Evolutionary conservation across 2,888 invertebrate genomes (phyloP).

Genomic region (Eupsilia transversa): DNA sequence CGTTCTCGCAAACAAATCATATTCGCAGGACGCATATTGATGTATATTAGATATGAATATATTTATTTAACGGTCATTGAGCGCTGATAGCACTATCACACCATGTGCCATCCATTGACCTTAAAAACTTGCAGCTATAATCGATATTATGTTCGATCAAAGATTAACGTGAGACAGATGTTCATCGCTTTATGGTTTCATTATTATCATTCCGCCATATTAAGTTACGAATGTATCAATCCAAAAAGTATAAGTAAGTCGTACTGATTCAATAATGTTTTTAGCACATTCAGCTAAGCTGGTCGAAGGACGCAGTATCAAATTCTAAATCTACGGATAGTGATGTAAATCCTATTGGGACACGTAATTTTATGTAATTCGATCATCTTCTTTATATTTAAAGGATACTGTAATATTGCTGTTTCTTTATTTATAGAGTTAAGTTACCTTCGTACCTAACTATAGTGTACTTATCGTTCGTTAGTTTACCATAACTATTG

Average conservation of each 20-base stretch:
- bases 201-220: neutral
- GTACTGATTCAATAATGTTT: neutral
- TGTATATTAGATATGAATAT: slow-evolving; percentile 24
- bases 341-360: slow-evolving; percentile 28
- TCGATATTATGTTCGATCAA: slow-evolving; percentile 39
- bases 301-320: slow-evolving; percentile 14
- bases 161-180: slow-evolving; percentile 14
- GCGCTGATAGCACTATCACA: slow-evolving; percentile 49
- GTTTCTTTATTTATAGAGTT: neutral
- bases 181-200: slow-evolving; percentile 5
- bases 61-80: slow-evolving; percentile 29
- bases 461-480: neutral
- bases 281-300: neutral
- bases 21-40: slow-evolving; percentile 31
- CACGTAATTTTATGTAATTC: slow-evolving; percentile 16
- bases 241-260: neutral
- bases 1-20: slow-evolving; percentile 4
- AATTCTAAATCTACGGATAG: slow-evolving; percentile 26
- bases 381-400: slow-evolving; percentile 14
- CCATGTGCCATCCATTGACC: slow-evolving; percentile 33
- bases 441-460: neutral
- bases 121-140: slow-evolving; percentile 34
- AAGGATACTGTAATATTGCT: neutral
- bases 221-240: neutral
- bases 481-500: neutral